Evolutionary conservation across 2,888 invertebrate species (phyloP).

Genomic region (Pasiphila rectangulata): DNA sequence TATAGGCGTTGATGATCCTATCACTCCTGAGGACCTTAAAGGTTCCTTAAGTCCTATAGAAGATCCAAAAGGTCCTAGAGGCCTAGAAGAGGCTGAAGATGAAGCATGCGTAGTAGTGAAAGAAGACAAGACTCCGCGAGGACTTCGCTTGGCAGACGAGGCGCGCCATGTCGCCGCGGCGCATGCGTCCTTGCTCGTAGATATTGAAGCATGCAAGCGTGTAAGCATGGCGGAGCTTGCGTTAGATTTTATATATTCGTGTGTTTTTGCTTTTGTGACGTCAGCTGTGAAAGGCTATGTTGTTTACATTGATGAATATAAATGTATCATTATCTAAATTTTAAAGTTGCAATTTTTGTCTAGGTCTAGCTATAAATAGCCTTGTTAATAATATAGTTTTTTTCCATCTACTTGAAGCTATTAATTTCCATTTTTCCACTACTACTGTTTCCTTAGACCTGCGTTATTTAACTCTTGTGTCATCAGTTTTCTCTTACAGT

Average conservation of each 20-base stretch:
- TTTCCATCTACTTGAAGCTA: no score
- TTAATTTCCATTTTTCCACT: no score
- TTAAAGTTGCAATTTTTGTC: no score
- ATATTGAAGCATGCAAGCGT: conserved; percentile 84
- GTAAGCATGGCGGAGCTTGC: conserved; percentile 83
- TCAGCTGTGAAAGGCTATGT: conserved; percentile 26
- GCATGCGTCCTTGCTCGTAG: conserved; percentile 79
- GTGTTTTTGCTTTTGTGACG: conserved; percentile 46
- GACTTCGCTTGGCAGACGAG: conserved; percentile 71
- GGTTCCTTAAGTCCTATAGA: conserved; percentile 35
- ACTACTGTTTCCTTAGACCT: no score
- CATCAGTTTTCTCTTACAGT: no score
- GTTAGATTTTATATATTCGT: conserved; percentile 47
- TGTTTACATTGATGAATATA: conserved; percentile 6
- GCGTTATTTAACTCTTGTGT: no score
- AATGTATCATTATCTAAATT: neutral
- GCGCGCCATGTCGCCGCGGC: conserved; percentile 76
- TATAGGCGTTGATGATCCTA: neutral
- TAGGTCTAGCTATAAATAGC: no score
- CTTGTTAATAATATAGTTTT: no score
- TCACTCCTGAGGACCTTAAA: conserved; percentile 7
- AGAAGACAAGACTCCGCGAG: conserved; percentile 70
- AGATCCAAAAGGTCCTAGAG: conserved; percentile 45
- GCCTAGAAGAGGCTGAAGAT: conserved; percentile 54
- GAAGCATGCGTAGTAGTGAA: conserved; percentile 73